These are phyloP conservation scores for Pentamera pediparva DNA, from an alignment of 53 echinoderm and acorn worm species.

Conservation along the genomic window DNA sequence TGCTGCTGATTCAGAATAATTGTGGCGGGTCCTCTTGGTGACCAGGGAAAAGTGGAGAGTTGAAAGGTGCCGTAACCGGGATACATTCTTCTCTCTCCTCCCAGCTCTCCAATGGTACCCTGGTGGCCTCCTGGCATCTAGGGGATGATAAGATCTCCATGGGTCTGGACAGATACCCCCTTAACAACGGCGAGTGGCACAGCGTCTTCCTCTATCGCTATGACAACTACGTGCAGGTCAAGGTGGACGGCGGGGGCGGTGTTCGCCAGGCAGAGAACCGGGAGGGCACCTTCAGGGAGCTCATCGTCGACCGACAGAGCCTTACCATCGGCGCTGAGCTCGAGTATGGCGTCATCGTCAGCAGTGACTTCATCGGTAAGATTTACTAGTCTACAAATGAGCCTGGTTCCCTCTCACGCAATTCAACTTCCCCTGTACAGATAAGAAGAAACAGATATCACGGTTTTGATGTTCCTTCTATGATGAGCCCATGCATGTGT, in stretches of 20 bases:
- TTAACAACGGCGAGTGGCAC: constrained; percentile 92
- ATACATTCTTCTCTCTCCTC: too few relatives aligned
- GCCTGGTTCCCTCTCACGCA: too few relatives aligned
- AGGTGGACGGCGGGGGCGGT: constrained; percentile 92
- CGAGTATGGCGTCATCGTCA: constrained; percentile 43
- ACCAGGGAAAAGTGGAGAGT: too few relatives aligned
- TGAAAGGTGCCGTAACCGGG: too few relatives aligned
- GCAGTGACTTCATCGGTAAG: constrained; percentile 70
- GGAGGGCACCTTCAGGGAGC: constrained; percentile 48
- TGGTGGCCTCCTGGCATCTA: constrained; percentile 70
- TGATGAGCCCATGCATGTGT: too few relatives aligned
- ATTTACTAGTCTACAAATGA: too few relatives aligned
- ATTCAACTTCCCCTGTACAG: too few relatives aligned
- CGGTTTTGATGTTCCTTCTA: too few relatives aligned
- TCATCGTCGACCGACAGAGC: constrained; percentile 51
- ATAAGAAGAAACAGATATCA: too few relatives aligned
- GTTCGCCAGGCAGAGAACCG: constrained; percentile 74
- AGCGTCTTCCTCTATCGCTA: constrained; percentile 68
- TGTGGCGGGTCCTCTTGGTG: too few relatives aligned
- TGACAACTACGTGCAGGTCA: constrained; percentile 73
- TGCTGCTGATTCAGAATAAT: too few relatives aligned
- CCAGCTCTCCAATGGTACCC: constrained; percentile 58
- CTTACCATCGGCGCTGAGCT: constrained; percentile 71
- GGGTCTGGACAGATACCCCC: constrained; percentile 50
- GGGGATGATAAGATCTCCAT: constrained; percentile 64